Conservation (phyloP, 2,888 invertebrate genomes). For the Campaea margaritaria region DNA sequence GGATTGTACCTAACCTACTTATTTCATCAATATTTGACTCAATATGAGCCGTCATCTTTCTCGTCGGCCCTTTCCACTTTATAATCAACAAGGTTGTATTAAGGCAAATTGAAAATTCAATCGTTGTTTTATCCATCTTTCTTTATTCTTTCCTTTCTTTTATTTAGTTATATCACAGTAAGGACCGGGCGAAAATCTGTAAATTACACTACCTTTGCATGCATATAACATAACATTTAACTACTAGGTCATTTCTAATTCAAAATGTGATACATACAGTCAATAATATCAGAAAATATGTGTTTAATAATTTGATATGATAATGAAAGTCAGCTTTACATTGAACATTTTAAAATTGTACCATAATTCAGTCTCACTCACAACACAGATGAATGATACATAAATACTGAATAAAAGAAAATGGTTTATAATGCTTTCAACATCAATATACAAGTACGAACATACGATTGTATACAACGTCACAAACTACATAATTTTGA, state of each 20-base stretch:
- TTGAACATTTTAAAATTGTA: constrained; percentile 75
- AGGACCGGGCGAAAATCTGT: constrained; percentile 84
- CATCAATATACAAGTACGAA: constrained; percentile 56
- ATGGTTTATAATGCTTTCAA: constrained; percentile 61
- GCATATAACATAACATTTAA: constrained; percentile 78
- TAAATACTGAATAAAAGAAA: constrained; percentile 81
- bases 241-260: constrained; percentile 69
- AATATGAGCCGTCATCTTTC: constrained; percentile 83
- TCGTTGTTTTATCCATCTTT: constrained; percentile 56
- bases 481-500: constrained; percentile 73
- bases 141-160: constrained; percentile 63
- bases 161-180: constrained; percentile 77
- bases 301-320: constrained; percentile 54
- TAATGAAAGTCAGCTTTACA: constrained; percentile 61
- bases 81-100: constrained; percentile 69
- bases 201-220: constrained; percentile 80
- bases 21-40: constrained; percentile 79
- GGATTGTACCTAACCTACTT: constrained; percentile 74
- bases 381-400: constrained; percentile 78
- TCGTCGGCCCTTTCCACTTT: constrained; percentile 72
- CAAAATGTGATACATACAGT: constrained; percentile 54
- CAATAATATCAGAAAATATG: constrained; percentile 74
- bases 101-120: constrained; percentile 68
- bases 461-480: constrained; percentile 59
- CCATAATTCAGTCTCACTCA: constrained; percentile 82